Evolutionary conservation across 2,888 invertebrate genomes (phyloP), one percentile per base, ranked within the genome.

Genomic region (Stictocephala bisonia): DNA sequence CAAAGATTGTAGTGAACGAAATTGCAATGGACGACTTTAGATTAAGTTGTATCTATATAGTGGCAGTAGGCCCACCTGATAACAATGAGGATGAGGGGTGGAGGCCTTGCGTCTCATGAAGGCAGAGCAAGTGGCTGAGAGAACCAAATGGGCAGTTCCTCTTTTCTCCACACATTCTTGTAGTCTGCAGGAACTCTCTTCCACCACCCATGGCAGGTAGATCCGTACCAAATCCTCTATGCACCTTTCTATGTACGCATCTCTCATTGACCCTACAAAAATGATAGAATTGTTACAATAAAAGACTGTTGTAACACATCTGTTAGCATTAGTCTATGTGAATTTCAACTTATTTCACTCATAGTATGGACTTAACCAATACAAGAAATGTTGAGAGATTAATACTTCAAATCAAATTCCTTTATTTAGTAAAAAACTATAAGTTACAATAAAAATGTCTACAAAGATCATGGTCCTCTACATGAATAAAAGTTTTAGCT

Each of bases 91-190:
- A 50, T 80, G 77, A 53, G 77, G 76, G 35, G 74, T 77, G 71
- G 78, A 77, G 24, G 79, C 77, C 69, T 78, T 77, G 44, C 78
- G 77, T 24, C 77, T 79, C 11, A 81, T 75, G 66, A 79, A 80
- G 27, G 50, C 69, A 11, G 41, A 29, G 1, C 75, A 75, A 26
- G 80, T 75, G 27, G 75, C 77, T 20, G 79, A 73, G 11, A 80
- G 71, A n/a, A 80, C 75, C 27, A 78, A 76, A 41, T 71, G 71
- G 40, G 76, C 76, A 6, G 76, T 60, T 29, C 77, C 71, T 40
- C 77, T 75, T 27, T 73, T 13, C 22, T 56, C 27, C 3, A 71
- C 20, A 22, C 58, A 41, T 18, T 64, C 64, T 3, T 41, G 44
- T 2, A 64, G 27, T 15, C 9, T 26, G 44, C 64, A 64, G 13